phyloP scores from a whole-genome alignment of 2,888 invertebrate genomes.

The Arge pagana region DNA sequence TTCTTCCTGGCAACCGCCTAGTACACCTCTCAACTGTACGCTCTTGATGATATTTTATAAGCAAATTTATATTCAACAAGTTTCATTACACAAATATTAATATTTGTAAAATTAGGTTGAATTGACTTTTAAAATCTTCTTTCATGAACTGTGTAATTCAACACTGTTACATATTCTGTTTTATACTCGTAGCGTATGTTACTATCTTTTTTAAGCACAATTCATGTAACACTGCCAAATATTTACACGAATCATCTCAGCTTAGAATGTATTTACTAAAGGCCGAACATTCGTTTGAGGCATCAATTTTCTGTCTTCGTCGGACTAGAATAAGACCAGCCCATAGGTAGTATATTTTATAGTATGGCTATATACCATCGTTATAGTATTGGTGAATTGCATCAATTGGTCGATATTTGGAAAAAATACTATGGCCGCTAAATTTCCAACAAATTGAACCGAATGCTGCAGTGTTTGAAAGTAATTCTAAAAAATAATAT shows the following conservation, averaged over 20 bases:
- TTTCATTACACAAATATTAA: conserved; percentile 3
- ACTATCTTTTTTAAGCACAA: conserved; percentile 1
- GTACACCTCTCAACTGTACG: not conserved
- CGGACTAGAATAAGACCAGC: no score
- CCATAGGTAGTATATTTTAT: no score
- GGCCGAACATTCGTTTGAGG: no score
- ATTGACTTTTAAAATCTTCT: not conserved
- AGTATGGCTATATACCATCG: no score
- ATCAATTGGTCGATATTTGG: no score
- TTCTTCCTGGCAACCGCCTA: not conserved
- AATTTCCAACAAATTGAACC: no score
- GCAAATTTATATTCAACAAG: not conserved
- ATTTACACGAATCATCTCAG: not conserved
- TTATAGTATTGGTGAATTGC: no score
- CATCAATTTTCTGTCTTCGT: no score
- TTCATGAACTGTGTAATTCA: not conserved
- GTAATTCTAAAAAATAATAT: no score
- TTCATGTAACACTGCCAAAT: conserved; percentile 7
- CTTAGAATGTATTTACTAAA: no score
- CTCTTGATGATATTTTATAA: not conserved
- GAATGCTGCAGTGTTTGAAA: no score
- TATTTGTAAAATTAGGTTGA: not conserved
- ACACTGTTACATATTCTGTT: not conserved
- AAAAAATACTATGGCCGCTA: no score
- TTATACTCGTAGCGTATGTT: not conserved